Evolutionary conservation across 2,113 vertebrate species (phyloP), one percentile per base, ranked within the genome.

Genomic region (Triplophysa dalaica): DNA sequence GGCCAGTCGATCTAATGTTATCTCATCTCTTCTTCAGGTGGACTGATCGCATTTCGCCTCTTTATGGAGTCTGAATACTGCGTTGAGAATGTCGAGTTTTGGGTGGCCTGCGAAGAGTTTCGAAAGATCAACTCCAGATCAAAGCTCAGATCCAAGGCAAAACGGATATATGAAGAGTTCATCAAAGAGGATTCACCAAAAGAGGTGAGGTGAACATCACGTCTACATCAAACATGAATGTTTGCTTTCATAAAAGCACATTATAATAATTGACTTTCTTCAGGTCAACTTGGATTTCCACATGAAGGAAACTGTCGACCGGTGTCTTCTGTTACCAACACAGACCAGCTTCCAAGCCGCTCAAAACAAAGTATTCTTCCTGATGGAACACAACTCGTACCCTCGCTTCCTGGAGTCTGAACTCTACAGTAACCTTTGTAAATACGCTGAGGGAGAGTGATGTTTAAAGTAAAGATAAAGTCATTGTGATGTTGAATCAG

Each of bases 351-450:
- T 98, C 85, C 87, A 85, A 1, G 89, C 83, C 0, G 96, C 96
- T 0, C 95, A 98, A 90, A 91, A 87, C 65, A 94, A 94, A 67
- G 91, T 95, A 4, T 95, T 95, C 90, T 94, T 91, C 84, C 85
- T 98, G 68, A 98, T 97, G 95, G 95, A 97, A 84, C 96, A 96
- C 83, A 95, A 97, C 84, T 93, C 95, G 1, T 97, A 97, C 50
- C 94, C 94, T 0, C 90, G 96, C 0, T 98, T 98, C 74, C 88
- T 97, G 87, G 90, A 93, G 63, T 97, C 96, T 0, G 90, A 95
- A 29, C 92, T 96, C 88, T 98, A 96, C 88, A 92, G 90, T 78
- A 91, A 94, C 21, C 87, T 92, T 63, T 82, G 79, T 12, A 22
- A 62, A 3, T 76, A 65, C 0, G 83, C 89, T n/a, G 78, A 24